These are phyloP conservation scores for Tuta absoluta DNA, from an alignment of 2,888 invertebrate genomes.

Conservation along the genomic window DNA sequence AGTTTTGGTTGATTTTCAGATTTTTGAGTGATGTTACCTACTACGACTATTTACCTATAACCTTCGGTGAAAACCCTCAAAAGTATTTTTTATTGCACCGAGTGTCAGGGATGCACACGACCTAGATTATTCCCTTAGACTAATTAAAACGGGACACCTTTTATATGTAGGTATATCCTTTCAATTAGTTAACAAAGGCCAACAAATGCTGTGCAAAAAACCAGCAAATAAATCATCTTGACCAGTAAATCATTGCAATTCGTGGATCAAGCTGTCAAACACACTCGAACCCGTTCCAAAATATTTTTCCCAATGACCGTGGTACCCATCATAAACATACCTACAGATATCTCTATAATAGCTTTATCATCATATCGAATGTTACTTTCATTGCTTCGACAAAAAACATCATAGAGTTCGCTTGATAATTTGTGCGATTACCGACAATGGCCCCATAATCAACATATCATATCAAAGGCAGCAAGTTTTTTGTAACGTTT, in stretches of 20 bases:
- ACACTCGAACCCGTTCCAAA: background rate
- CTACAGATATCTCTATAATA: conserved; percentile 20
- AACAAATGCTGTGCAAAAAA: too few species aligned
- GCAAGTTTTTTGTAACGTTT: conserved; percentile 56
- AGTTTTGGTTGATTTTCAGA: too few species aligned
- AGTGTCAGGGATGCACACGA: too few species aligned
- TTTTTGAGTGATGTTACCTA: too few species aligned
- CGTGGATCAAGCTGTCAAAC: background rate
- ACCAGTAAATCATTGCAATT: background rate
- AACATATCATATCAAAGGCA: conserved; percentile 49
- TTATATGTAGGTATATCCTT: too few species aligned
- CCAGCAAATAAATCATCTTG: background rate
- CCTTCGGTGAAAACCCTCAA: too few species aligned
- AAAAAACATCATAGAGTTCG: conserved; percentile 30
- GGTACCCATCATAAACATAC: conserved; percentile 13
- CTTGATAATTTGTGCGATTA: conserved; percentile 57
- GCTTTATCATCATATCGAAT: conserved; percentile 20
- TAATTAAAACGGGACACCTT: too few species aligned
- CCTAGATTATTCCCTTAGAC: too few species aligned
- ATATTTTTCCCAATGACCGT: conserved; percentile 9
- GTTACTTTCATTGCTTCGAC: conserved; percentile 19
- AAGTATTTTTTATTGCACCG: too few species aligned
- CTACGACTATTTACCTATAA: too few species aligned
- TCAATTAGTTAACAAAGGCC: too few species aligned
- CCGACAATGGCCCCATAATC: conserved; percentile 61